phyloP scores from a whole-genome alignment of 2,888 invertebrate species.

The Colletes collaris region DNA sequence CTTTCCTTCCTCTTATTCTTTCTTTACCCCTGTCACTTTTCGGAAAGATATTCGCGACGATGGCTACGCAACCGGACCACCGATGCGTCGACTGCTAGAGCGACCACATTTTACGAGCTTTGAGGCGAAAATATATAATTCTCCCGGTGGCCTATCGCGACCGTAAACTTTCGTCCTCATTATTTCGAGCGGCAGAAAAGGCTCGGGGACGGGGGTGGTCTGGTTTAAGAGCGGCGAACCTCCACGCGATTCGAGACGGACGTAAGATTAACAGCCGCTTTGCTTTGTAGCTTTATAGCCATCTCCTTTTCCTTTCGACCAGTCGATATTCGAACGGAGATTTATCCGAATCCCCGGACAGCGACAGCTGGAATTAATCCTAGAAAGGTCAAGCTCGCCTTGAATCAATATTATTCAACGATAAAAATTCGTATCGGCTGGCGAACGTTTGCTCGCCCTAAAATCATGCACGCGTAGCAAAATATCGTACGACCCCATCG shows the following conservation, averaged over 20 bases:
- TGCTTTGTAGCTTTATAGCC: conserved; percentile 67
- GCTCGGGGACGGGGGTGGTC: conserved; percentile 10
- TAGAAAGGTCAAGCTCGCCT: too few relatives aligned
- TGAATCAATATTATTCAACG: too few relatives aligned
- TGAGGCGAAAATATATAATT: conserved; percentile 78
- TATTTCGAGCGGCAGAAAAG: conserved; percentile 69
- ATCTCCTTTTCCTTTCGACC: conserved; percentile 16
- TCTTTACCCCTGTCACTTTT: too few relatives aligned
- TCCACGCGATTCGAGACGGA: conserved; percentile 58
- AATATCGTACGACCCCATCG: neutral
- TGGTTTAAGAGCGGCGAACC: conserved; percentile 64
- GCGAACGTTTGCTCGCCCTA: neutral
- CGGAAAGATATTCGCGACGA: too few relatives aligned
- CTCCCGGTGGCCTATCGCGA: conserved; percentile 65
- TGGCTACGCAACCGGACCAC: conserved; percentile 20
- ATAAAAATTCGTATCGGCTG: too few relatives aligned
- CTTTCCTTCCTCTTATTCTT: too few relatives aligned
- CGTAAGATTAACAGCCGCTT: conserved; percentile 72
- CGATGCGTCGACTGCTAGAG: conserved; percentile 62
- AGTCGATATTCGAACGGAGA: conserved; percentile 25
- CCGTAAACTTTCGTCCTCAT: conserved; percentile 76
- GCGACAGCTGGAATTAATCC: neutral
- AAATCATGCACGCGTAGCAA: neutral
- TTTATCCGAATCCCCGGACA: neutral
- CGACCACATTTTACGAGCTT: conserved; percentile 78